phyloP scores from a whole-genome alignment of 2,888 invertebrate species.

The Dryocosmus kuriphilus region DNA sequence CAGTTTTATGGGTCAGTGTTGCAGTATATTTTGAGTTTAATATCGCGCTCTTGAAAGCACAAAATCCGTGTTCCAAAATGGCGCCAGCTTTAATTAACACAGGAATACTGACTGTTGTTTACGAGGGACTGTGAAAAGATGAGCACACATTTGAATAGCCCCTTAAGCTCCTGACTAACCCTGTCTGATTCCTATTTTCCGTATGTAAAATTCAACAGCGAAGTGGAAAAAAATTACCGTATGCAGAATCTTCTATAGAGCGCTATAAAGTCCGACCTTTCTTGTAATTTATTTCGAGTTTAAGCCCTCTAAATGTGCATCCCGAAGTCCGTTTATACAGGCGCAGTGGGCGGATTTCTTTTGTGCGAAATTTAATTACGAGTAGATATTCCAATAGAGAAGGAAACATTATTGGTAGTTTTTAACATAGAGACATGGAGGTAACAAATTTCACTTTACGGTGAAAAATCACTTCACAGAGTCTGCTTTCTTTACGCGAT shows the following conservation, averaged over 20 bases:
- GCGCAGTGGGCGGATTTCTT: constrained; percentile 17
- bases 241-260: constrained; percentile 19
- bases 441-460: neutral
- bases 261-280: constrained; percentile 17
- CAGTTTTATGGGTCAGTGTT: constrained; percentile 3
- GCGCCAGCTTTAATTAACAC: constrained; percentile 33
- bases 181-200: constrained; percentile 20
- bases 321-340: constrained; percentile 26
- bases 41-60: constrained; percentile 6
- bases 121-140: constrained; percentile 25
- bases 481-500: too few relatives aligned
- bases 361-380: constrained; percentile 25
- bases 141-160: constrained; percentile 33
- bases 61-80: constrained; percentile 24
- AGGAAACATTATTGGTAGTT: neutral
- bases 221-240: constrained; percentile 32
- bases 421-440: neutral
- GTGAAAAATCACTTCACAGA: too few relatives aligned
- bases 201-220: constrained; percentile 16
- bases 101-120: constrained; percentile 39
- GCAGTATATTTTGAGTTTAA: constrained; percentile 9
- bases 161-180: constrained; percentile 5
- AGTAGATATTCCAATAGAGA: constrained; percentile 22
- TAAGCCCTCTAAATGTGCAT: constrained; percentile 33
- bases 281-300: constrained; percentile 20